Percentiles rank a stretch among this genome's conserved stretches.
Conservation (phyloP, 2,797 vertebrate genomes). For the Gallinago stenura region DNA sequence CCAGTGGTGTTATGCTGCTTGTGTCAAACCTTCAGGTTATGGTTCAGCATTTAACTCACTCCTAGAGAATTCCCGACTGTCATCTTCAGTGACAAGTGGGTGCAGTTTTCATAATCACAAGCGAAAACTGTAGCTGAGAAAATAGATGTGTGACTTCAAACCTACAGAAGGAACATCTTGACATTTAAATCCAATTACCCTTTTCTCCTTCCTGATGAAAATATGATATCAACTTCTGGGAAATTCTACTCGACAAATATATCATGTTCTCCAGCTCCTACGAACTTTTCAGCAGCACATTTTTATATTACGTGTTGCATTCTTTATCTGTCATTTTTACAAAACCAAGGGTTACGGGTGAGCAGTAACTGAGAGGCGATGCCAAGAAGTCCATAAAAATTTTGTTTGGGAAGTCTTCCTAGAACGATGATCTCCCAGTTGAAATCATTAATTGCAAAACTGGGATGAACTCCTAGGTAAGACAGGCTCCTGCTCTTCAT, state of each 20-base stretch:
- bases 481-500: slow-evolving; percentile 74
- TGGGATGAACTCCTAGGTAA: slow-evolving; percentile 65
- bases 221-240: slow-evolving; percentile 64
- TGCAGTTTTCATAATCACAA: slow-evolving; percentile 71
- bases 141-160: slow-evolving; percentile 76
- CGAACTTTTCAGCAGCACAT: slow-evolving; percentile 24
- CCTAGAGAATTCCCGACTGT: slow-evolving; percentile 24
- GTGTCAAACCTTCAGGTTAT: not conserved
- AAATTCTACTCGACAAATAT: slow-evolving; percentile 72
- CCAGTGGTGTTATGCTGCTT: not conserved
- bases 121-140: slow-evolving; percentile 64
- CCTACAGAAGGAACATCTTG: slow-evolving; percentile 78
- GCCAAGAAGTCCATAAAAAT: slow-evolving; percentile 12
- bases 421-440: slow-evolving; percentile 1
- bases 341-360: not conserved
- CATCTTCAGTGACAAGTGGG: slow-evolving; percentile 66
- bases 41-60: slow-evolving; percentile 42
- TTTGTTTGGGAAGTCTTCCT: slow-evolving; percentile 1
- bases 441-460: slow-evolving; percentile 66
- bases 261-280: slow-evolving; percentile 41
- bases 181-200: slow-evolving; percentile 88
- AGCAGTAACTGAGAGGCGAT: not conserved
- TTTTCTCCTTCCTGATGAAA: slow-evolving; percentile 77
- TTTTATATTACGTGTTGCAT: not conserved
- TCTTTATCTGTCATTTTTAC: not conserved